Percentiles rank a stretch among this genome's conserved stretches.
Evolutionary conservation across 2,888 invertebrate genomes (phyloP).

Genomic region (Altica lythri): DNA sequence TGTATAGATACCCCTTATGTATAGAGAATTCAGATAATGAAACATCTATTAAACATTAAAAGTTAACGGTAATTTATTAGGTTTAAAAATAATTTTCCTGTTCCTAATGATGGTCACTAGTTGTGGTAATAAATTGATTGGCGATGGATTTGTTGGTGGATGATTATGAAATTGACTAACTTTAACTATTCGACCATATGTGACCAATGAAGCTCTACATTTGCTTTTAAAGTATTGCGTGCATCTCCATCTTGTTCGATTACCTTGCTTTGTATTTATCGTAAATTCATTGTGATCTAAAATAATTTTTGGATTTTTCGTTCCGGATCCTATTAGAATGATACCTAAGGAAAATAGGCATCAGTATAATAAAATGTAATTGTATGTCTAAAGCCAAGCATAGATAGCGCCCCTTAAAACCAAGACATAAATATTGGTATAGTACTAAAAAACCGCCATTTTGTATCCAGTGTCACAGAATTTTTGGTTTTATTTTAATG

Average conservation of each 20-base stretch:
- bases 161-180: slow-evolving; percentile 45
- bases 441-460: too few relatives aligned
- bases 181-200: slow-evolving; percentile 42
- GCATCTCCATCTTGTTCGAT: slow-evolving; percentile 43
- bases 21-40: too few relatives aligned
- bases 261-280: slow-evolving; percentile 37
- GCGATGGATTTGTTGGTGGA: slow-evolving; percentile 36
- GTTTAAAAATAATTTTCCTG: background rate
- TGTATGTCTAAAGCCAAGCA: background rate
- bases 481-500: too few relatives aligned
- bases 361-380: background rate
- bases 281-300: slow-evolving; percentile 41
- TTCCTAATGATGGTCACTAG: slow-evolving; percentile 28
- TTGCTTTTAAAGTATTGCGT: slow-evolving; percentile 43
- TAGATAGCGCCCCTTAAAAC: background rate
- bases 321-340: slow-evolving; percentile 39
- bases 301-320: slow-evolving; percentile 43
- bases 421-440: too few relatives aligned
- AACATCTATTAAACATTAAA: too few relatives aligned
- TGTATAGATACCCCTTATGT: too few relatives aligned
- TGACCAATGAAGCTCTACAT: slow-evolving; percentile 43
- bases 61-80: too few relatives aligned
- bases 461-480: too few relatives aligned
- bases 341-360: too few relatives aligned
- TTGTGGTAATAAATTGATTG: slow-evolving; percentile 30